phyloP scores from a whole-genome alignment of 2,797 vertebrate species.

The Jordanella pulchra region DNA sequence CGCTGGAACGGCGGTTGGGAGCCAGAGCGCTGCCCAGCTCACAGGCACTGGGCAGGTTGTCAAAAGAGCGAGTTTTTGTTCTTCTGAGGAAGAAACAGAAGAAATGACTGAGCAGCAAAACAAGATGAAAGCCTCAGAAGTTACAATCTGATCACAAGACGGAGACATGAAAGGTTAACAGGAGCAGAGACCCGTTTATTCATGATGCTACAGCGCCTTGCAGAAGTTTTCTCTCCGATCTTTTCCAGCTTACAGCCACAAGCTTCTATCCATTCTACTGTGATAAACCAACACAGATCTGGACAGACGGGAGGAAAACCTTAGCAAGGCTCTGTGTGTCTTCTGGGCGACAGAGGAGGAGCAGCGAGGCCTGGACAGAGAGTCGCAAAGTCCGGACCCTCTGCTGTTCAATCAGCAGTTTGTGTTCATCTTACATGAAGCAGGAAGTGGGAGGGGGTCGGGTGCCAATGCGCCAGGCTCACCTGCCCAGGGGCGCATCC shows the following conservation, averaged over 20 bases:
- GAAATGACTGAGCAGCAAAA: slow-evolving; percentile 24
- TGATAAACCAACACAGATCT: too few species aligned
- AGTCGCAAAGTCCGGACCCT: slow-evolving; percentile 28
- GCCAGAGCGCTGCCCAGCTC: slow-evolving; percentile 84
- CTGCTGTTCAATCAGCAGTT: slow-evolving; percentile 39
- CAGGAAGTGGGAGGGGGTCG: slow-evolving; percentile 41
- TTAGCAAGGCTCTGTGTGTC: neutral
- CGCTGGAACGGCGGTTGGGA: slow-evolving; percentile 91
- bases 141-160: slow-evolving; percentile 10
- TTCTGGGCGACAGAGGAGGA: slow-evolving; percentile 12
- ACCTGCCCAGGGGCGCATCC: slow-evolving; percentile 92
- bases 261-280: too few species aligned
- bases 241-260: too few species aligned
- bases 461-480: slow-evolving; percentile 76
- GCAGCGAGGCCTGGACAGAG: slow-evolving; percentile 13
- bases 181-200: slow-evolving; percentile 7
- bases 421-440: slow-evolving; percentile 77
- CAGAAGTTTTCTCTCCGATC: neutral
- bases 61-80: slow-evolving; percentile 96
- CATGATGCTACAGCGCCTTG: neutral
- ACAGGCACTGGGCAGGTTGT: slow-evolving; percentile 92
- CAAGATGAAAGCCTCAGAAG: neutral
- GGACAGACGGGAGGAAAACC: neutral
- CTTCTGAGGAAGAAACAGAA: slow-evolving; percentile 75
- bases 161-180: slow-evolving; percentile 13